Evolutionary conservation across 2,888 invertebrate genomes (phyloP), one percentile per base, ranked within the genome.

Genomic region (Vesta saturnalis): DNA sequence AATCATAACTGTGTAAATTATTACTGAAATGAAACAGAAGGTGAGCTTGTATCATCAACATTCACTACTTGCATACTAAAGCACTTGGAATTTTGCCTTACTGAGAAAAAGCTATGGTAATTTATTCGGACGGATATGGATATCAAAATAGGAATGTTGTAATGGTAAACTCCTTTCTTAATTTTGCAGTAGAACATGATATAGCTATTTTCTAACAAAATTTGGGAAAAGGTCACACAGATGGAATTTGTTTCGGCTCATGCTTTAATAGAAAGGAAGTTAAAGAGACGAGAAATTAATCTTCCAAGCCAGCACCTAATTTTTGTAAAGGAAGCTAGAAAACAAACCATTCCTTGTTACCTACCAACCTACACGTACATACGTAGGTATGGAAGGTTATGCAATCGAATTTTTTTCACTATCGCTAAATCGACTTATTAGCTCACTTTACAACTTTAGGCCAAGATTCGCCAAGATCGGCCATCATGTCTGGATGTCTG

Each of bases 191-290:
- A 46, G 15, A 14, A 46, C 59, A 69, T 19, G 16, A 47, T 57
- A 35, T 64, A 15, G 39, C 58, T 8, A 68, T 70, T 58, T 52
- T 54, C 15, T 60, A 72, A 64, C 70, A 73, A 62, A 74, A 52
- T 72, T 47, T 74, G 22, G 65, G 49, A 16, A 70, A 69, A 43
- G 71, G 73, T 10, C 74, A 73, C 55, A 71, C 71, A 72, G 22
- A 73, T 75, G 73, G 71, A 74, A 35, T 70, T 68, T 39, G 74
- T 75, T 59, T 67, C 69, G 21, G 72, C 73, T 4, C 73, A 76
- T 43, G 56, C 63, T 12, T 43, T 46, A 15, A 75, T 76, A 23
- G 76, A 75, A 58, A 55, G 58, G 60, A 71, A 69, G 49, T 58
- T 72, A 46, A 73, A 72, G 69, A 64, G 61, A 39, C 61, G 59